phyloP scores from a whole-genome alignment of 2,113 vertebrate species.

The Myocastor coypus region DNA sequence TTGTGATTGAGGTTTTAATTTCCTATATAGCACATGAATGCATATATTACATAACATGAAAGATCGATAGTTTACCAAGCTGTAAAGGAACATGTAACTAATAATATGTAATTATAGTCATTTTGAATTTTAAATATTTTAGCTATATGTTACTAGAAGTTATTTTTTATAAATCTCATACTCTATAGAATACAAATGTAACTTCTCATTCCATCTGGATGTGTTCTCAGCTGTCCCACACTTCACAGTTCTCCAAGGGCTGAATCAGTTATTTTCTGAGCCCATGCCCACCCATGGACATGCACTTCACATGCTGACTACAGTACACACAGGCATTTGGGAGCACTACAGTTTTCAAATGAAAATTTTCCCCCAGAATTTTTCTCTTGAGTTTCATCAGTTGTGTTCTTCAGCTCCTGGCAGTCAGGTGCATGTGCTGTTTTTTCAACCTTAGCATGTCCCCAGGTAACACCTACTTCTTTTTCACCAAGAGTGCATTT shows the following conservation, averaged over 20 bases:
- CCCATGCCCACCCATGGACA: not conserved
- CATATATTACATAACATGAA: no score
- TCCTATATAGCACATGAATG: no score
- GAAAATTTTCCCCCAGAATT: not conserved
- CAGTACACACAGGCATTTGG: not conserved
- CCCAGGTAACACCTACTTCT: not conserved
- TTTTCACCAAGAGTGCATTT: not conserved
- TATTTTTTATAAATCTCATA: not conserved
- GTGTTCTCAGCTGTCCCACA: not conserved
- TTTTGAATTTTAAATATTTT: not conserved
- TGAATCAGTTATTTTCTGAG: not conserved
- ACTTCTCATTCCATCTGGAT: not conserved
- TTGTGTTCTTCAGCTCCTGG: not conserved
- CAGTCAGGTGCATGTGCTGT: not conserved
- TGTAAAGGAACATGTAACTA: no score
- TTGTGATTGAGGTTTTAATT: no score
- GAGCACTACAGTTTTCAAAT: not conserved
- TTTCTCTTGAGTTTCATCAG: not conserved
- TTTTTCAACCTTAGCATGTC: not conserved
- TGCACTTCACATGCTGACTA: not conserved
- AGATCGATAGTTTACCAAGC: no score
- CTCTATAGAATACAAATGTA: not conserved
- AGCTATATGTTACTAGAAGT: not conserved
- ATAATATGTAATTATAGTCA: not conserved
- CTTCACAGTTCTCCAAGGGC: not conserved